Evolutionary conservation across 2,113 vertebrate genomes (phyloP), one percentile per base, ranked within the genome.

Genomic region (Sinocyclocheilus grahami): DNA sequence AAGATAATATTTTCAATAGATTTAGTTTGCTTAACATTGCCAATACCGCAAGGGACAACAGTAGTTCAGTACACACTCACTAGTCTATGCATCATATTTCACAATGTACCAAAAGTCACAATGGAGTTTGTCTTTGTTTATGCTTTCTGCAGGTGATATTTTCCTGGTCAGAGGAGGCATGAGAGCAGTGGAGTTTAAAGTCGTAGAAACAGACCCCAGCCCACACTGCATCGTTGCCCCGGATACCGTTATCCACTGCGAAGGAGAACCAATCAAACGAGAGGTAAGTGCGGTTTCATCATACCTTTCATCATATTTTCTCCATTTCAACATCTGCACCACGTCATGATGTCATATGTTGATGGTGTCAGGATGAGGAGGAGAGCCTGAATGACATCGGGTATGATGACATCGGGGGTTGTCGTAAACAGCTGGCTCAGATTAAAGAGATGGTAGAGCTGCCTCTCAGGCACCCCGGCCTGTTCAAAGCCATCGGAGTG

Each of bases 381-480:
- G 93, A 93, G 84, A 48, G 46, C 81, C 89, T 93, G 82, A 93
- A 92, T 77, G 91, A 93, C 39, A 89, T 93, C 4, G 93, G 93
- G 22, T 93, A 93, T 14, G 93, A 93, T 48, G 46, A 48, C 87
- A 93, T 93, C 10, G 93, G 93, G 0, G 93, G 93, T 0, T 93
- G 93, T 65, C 89, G 93, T 11, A 92, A 93, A 75, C 93, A 93
- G 83, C 55, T 93, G 85, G 93, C 93, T n/a, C 92, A 93, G 88
- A 93, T 93, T 74, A 93, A 93, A 85, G 93, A 93, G 91, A 93
- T 93, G 93, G 93, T 93, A 86, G 93, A 93, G 79, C 88, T 93
- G 24, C 93, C 93, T 2, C 84, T 93, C 42, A 89, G 93, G 30
- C 93, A 93, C 85, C 92, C 93, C 11, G 46, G 84, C 2, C 92